A percentile compares a stretch with the other conserved stretches of the same genome.
Conservation (phyloP, 2,888 invertebrate species). For the Daptonema setosum region DNA sequence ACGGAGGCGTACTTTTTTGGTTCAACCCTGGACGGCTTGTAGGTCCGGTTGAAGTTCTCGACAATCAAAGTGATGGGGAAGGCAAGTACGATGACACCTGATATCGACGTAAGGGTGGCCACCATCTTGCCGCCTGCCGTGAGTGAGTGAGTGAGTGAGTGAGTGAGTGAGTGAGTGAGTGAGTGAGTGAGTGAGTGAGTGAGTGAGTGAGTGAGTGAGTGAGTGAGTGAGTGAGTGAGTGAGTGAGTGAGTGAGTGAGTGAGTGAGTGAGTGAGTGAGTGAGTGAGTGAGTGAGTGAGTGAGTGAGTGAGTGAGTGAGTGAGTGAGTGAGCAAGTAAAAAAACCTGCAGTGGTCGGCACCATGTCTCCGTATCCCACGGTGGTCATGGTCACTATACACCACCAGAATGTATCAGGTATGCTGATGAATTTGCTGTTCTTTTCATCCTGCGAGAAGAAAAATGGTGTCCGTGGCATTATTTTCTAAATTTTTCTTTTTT, state of each 20-base stretch:
- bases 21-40: background rate
- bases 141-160: no score
- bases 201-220: no score
- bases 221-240: no score
- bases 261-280: no score
- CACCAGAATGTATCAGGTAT: background rate
- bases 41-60: slow-evolving; percentile 1
- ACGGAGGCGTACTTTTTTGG: background rate
- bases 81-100: background rate
- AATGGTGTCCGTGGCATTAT: no score
- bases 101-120: background rate
- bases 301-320: no score
- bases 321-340: no score
- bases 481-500: no score
- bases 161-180: no score
- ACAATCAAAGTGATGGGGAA: slow-evolving; percentile 1
- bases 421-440: background rate
- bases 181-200: no score
- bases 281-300: no score
- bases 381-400: slow-evolving; percentile 1
- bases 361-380: slow-evolving; percentile 1
- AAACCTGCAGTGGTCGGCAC: background rate
- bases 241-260: no score
- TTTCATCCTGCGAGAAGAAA: background rate
- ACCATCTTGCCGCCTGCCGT: background rate